Evolutionary conservation across 2,888 invertebrate species (phyloP).

Genomic region (Keiferia lycopersicella): DNA sequence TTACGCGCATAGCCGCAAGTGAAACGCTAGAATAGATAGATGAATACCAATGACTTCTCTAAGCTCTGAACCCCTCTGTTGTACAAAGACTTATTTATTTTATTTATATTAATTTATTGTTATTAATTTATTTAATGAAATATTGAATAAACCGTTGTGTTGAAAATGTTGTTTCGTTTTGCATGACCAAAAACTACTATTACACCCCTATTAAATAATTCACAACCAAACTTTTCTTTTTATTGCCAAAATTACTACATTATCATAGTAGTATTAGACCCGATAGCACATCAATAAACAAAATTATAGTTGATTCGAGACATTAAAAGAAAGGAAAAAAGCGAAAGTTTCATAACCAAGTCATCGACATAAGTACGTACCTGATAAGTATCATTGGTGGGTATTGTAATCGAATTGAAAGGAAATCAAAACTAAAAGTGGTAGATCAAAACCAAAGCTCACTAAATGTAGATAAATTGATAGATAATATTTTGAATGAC

Average conservation of each 20-base stretch:
- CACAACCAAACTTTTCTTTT: neutral
- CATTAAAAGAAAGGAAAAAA: slow-evolving; percentile 23
- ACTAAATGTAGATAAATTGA: slow-evolving; percentile 26
- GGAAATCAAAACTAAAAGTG: slow-evolving; percentile 35
- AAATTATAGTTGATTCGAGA: neutral
- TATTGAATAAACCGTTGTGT: slow-evolving; percentile 55
- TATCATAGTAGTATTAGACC: neutral
- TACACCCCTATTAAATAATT: neutral
- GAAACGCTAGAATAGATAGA: slow-evolving; percentile 38
- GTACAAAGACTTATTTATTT: slow-evolving; percentile 75
- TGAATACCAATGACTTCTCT: slow-evolving; percentile 39
- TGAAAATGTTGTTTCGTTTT: slow-evolving; percentile 30
- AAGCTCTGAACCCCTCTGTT: slow-evolving; percentile 48
- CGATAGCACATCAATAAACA: neutral
- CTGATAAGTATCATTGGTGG: slow-evolving; percentile 33
- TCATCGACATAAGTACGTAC: slow-evolving; percentile 25
- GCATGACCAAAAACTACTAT: neutral
- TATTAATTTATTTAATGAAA: slow-evolving; percentile 61
- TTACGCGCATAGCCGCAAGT: slow-evolving; percentile 67
- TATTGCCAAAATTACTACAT: neutral
- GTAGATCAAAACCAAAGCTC: slow-evolving; percentile 17
- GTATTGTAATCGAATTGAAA: slow-evolving; percentile 34
- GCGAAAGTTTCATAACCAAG: slow-evolving; percentile 27
- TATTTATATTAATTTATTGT: slow-evolving; percentile 64
- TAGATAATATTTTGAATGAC: slow-evolving; percentile 27